Conservation (phyloP, 2,113 vertebrate genomes). For the Odocoileus virginianus region DNA sequence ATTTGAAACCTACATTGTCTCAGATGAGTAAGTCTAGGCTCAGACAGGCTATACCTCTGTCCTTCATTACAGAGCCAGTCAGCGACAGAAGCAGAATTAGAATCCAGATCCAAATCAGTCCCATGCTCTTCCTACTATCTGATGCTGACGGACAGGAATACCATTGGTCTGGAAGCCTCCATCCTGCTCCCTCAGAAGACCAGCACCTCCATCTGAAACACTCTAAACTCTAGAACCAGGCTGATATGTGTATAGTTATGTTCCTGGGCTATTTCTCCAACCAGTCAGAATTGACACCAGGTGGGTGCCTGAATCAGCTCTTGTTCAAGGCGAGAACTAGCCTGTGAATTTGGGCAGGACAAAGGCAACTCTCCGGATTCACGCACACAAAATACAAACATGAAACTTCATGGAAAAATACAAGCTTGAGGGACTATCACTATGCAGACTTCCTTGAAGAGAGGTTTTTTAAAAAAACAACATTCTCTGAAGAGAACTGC, state of each 20-base stretch:
- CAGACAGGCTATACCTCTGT: not conserved
- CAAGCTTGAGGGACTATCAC: not conserved
- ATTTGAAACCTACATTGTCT: not conserved
- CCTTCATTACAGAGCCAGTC: not conserved
- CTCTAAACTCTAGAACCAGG: accelerated
- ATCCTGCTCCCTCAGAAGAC: not conserved
- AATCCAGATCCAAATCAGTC: not conserved
- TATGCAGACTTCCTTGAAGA: not conserved
- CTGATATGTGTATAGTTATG: accelerated
- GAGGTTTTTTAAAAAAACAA: not conserved
- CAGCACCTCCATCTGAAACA: not conserved
- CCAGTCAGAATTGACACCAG: not conserved
- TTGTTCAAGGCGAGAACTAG: not conserved
- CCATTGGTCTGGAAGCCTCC: not conserved
- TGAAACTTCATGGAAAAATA: not conserved
- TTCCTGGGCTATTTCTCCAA: not conserved
- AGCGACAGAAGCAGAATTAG: not conserved
- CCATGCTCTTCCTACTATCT: not conserved
- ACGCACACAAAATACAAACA: not conserved
- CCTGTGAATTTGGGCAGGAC: not conserved
- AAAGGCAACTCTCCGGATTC: not conserved
- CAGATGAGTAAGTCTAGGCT: not conserved
- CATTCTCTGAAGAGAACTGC: not conserved
- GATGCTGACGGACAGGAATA: not conserved
- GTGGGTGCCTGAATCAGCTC: not conserved